Base-by-base conservation (phyloP, 1,140 invertebrate genomes). In the Maconellicoccus hirsutus region DNA sequence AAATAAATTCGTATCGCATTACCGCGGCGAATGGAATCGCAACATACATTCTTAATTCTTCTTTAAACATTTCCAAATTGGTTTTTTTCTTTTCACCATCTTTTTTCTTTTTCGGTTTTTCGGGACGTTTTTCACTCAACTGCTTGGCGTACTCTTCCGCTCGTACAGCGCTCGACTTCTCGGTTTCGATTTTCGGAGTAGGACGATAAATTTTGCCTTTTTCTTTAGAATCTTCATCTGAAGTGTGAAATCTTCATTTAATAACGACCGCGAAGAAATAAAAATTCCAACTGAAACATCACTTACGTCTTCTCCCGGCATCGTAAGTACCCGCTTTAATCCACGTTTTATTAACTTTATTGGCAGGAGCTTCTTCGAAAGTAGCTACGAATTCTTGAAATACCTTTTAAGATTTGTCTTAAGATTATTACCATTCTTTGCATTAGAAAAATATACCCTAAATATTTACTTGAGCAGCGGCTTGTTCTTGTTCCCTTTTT, bases 331-430 rank as follows among this genome's bases (percentile, higher is more conserved):
- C 94, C 66, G 94, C 96, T 80, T 97, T 96, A 0, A 98, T 91
- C 93, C 96, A 98, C 71, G 96, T 87, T 83, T 97, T 97, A 23
- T 86, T 89, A 0, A 83, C 81, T 77, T 90, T 90, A 77, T 84
- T 87, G 26, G 83, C 81, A 1, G 90, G 87, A 7, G 87, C 85
- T 73, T 97, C 92, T 85, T 96, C 92, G 82, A 98, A 98, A 14
- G 94, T 95, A 71, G 94, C 93, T 22, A 98, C 92, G 86, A 98
- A 98, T 80, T 98, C 94, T 84, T 97, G 89, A 81, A 96, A 97
- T 4, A 91, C 94, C 86, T 93, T 73, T 39, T 80, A 6, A 59
- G 21, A 26, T 29, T 42, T 73, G 22, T 70, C 38, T 29, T 66
- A 23, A 33, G 21, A 23, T 71, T 27, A 33, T 10, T 10, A n/a